Percentiles rank a stretch among this genome's conserved stretches.
Conservation (phyloP, 2,888 invertebrate genomes). For the Caradrina clavipalpis region DNA sequence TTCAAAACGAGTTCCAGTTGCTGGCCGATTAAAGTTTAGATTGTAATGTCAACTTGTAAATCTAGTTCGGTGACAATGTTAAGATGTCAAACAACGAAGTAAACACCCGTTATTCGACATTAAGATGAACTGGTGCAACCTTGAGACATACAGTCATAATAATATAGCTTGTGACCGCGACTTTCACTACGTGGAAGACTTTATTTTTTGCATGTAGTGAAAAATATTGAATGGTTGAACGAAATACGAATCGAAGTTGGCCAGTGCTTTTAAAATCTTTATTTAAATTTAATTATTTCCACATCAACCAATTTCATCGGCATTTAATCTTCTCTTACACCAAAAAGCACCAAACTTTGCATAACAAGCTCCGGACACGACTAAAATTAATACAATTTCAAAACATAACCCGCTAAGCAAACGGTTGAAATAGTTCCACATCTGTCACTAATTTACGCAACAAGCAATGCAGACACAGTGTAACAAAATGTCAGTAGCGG, state of each 20-base stretch:
- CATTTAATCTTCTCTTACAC: background rate
- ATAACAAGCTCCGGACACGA: conserved; percentile 6
- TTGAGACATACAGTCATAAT: background rate
- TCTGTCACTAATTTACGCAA: conserved; percentile 59
- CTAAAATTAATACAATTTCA: conserved; percentile 49
- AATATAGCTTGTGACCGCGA: background rate
- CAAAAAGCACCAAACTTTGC: background rate
- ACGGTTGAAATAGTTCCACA: conserved; percentile 50
- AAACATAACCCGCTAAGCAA: conserved; percentile 47
- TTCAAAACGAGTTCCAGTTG: background rate
- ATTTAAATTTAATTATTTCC: background rate
- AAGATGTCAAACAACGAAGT: conserved; percentile 3
- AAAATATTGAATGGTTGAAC: no score
- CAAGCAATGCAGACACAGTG: conserved; percentile 30
- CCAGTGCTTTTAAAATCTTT: no score
- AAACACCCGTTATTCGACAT: background rate
- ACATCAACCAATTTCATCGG: background rate
- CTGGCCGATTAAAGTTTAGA: background rate
- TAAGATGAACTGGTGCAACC: background rate
- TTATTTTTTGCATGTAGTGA: no score
- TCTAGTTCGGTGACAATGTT: background rate
- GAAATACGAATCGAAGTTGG: no score
- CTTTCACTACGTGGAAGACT: background rate
- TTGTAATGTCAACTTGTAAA: conserved; percentile 11
- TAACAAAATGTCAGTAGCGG: conserved; percentile 46